These are phyloP conservation scores for Cryptotermes secundus DNA, from an alignment of 1,140 invertebrate species.

Conservation along the genomic window DNA sequence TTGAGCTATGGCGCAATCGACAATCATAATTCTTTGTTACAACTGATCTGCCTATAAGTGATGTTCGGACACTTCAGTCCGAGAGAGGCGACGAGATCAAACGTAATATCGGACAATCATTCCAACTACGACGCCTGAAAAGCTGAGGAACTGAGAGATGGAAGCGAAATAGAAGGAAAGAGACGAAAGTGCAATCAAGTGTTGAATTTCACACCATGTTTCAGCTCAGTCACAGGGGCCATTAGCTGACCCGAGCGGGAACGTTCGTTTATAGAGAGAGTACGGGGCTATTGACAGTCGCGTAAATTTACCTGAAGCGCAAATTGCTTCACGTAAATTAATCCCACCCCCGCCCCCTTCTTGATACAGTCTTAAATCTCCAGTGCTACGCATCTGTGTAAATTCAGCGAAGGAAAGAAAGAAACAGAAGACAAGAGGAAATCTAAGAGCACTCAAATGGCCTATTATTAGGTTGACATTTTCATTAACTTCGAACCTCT, in stretches of 20 bases:
- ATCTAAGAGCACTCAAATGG: no score
- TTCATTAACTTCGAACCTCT: no score
- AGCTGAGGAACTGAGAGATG: not conserved
- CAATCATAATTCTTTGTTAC: no score
- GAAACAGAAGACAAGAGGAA: no score
- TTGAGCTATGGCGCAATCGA: no score
- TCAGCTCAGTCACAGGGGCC: slow-evolving; percentile 12
- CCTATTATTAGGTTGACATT: no score
- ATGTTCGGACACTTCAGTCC: no score
- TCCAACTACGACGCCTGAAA: not conserved
- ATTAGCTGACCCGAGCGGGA: not conserved
- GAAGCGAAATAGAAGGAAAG: not conserved
- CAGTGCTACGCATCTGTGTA: not conserved
- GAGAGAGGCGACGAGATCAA: no score
- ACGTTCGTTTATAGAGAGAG: slow-evolving; percentile 12
- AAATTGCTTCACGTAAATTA: slow-evolving; percentile 17
- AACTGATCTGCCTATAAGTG: no score
- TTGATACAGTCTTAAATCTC: slow-evolving; percentile 13
- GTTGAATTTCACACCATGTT: slow-evolving; percentile 19
- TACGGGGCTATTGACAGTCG: not conserved
- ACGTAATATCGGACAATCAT: no score
- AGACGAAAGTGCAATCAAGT: slow-evolving; percentile 1
- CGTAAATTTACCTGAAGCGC: slow-evolving; percentile 7
- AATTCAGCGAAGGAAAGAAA: not conserved
- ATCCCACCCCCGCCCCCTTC: not conserved